Evolutionary conservation across 1,140 invertebrate species (phyloP).

Genomic region (Achatina immaculata): DNA sequence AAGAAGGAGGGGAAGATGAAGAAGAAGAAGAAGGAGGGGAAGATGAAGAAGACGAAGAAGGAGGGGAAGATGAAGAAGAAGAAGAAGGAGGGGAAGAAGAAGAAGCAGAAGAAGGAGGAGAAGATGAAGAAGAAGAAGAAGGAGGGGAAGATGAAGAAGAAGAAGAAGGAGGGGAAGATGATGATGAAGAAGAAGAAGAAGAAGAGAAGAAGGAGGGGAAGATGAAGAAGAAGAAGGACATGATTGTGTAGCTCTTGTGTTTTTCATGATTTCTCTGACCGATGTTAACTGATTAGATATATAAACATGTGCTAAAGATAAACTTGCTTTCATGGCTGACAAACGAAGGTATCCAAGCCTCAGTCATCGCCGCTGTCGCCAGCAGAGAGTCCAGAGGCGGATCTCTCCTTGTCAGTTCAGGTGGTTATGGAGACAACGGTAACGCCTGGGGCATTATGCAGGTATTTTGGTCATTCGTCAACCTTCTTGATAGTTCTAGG

Average conservation of each 20-base stretch:
- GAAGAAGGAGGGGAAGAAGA: too few species aligned
- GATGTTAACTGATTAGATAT: too few species aligned
- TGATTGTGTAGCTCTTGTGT: too few species aligned
- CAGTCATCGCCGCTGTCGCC: background rate
- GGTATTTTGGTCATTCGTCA: background rate
- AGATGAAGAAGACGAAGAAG: too few species aligned
- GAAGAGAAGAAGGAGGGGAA: too few species aligned
- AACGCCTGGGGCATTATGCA: slow-evolving; percentile 14
- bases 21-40: slow-evolving; percentile 18
- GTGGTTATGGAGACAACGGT: slow-evolving; percentile 1
- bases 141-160: slow-evolving; percentile 24
- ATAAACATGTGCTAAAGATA: too few species aligned
- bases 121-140: background rate
- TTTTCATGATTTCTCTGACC: too few species aligned
- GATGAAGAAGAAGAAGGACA: too few species aligned
- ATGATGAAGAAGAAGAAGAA: background rate
- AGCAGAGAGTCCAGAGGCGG: slow-evolving; percentile 21
- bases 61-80: too few species aligned
- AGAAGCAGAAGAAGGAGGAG: too few species aligned
- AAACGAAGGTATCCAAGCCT: slow-evolving; percentile 3
- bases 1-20: slow-evolving; percentile 17
- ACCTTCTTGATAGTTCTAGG: too few species aligned
- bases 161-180: slow-evolving; percentile 1
- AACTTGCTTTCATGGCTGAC: background rate
- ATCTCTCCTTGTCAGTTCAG: background rate